Base-by-base conservation (phyloP, 2,797 vertebrate species). In the Euphonia xanthogaster region DNA sequence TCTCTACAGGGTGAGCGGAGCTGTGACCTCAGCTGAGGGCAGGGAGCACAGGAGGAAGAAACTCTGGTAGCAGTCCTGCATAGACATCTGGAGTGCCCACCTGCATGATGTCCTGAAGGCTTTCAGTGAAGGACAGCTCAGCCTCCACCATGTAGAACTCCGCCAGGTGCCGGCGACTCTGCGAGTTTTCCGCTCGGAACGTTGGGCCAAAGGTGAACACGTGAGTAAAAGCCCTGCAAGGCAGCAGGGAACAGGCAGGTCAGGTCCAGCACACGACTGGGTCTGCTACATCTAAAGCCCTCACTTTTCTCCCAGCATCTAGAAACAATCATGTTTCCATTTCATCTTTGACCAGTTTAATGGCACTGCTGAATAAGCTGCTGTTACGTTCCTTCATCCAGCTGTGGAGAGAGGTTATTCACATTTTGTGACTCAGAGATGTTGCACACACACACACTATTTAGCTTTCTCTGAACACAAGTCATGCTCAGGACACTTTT, bases 111-210 rank as follows among this genome's bases (percentile, higher is more conserved):
- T 99, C 99, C 82, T 99, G 98, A 73, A 99, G 97, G 76, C 98
- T 98, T 72, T 98, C 97, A 4, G 98, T 98, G 96, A 99, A 99
- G 92, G 99, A 98, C 54, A 99, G 94, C 95, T 99, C 99, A 7
- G 99, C 99, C 96, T 99, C 99, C 91, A 99, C 99, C 99, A 99
- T 99, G 91, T 99, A 99, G 97, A 99, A 99, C 97, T 99, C 99
- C 0, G 99, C 99, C 97, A 99, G 97, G 96, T 99, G 99, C 51
- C 99, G 98, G 51, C 99, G 98, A 96, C 98, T 99, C 96, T 99
- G 99, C 4, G 99, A 99, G 97, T 99, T 99, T 94, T 99, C 99
- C 0, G 99, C 99, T 88, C 99, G 98, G 95, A 99, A 99, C 0
- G 99, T 99, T 0, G 99, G 99, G 22, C 99, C 99, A 28, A 99